Evolutionary conservation across 2,888 invertebrate genomes (phyloP).

Genomic region (Antheraea yamamai): DNA sequence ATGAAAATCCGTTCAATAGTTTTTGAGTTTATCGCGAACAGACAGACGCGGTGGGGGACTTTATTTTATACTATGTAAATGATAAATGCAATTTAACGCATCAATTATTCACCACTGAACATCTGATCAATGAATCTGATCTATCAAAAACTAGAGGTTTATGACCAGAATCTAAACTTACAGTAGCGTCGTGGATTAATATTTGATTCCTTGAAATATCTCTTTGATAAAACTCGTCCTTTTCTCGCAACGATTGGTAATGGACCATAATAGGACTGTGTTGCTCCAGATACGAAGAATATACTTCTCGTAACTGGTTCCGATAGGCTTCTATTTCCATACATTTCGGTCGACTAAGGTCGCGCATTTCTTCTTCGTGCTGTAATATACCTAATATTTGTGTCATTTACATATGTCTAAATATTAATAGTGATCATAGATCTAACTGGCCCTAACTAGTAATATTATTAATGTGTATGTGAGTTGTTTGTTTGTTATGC

Average conservation of each 20-base stretch:
- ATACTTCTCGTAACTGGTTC: constrained; percentile 64
- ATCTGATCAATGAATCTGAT: no score
- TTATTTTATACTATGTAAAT: no score
- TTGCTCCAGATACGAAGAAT: constrained; percentile 61
- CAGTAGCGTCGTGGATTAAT: constrained; percentile 62
- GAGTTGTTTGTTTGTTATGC: no score
- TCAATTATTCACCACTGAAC: no score
- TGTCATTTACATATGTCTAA: neutral
- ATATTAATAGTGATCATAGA: neutral
- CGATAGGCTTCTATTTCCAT: constrained; percentile 68
- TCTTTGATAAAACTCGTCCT: constrained; percentile 77
- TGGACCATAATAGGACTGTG: constrained; percentile 74
- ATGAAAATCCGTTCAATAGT: no score
- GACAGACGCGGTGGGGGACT: no score
- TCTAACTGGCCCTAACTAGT: no score
- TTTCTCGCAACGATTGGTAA: constrained; percentile 66
- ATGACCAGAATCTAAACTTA: constrained; percentile 35
- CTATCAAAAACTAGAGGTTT: neutral
- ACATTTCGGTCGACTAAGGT: constrained; percentile 66
- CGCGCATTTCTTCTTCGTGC: constrained; percentile 72
- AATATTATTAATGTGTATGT: no score
- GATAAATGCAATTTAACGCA: no score
- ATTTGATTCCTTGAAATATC: constrained; percentile 71
- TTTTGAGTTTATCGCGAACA: no score
- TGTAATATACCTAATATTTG: constrained; percentile 35